Evolutionary conservation across 1,140 invertebrate genomes (phyloP), one percentile per base, ranked within the genome.

Genomic region (Eueides isabella): DNA sequence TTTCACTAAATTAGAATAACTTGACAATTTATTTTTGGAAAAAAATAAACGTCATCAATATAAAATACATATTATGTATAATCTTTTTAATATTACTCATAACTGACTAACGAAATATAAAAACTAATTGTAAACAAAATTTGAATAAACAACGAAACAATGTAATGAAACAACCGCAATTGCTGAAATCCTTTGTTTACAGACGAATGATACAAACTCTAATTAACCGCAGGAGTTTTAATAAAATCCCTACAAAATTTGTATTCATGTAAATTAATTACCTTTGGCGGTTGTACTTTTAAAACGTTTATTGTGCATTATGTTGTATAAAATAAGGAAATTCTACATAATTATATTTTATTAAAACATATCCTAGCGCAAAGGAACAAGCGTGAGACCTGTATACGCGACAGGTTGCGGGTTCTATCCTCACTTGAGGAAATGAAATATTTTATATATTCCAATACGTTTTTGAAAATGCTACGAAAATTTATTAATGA

Each of bases 211-310:
- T 48, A 67, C 66, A 67, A 48, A 41, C 66, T 48, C 28, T 67
- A 67, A 67, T 67, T 67, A 67, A 67, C 66, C 66, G 28, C 41
- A 67, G 41, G 66, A 67, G 61, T 63, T 63, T 63, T 63, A 63
- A 67, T 67, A 67, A 67, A 67, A 67, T 67, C 66, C 38, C 41
- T 30, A n/a, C 41, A 55, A 55, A 41, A 55, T 67, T 67, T 67
- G 66, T 55, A 30, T 67, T n/a, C 41, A 31, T 14, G n/a, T 30
- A 67, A 67, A 29, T 44, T 67, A 48, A 38, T 63, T 63, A 63
- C 29, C 61, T 63, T 63, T 30, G 26, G 61, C 29, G 19, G 28
- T 63, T 63, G 61, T 30, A 26, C 29, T 63, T 63, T 63, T 63
- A 55, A 55, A 55, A 55, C 48, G 23, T 55, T 55, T 12, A 55